phyloP scores from a whole-genome alignment of 1,140 invertebrate genomes.

The Laodelphax striatellus region DNA sequence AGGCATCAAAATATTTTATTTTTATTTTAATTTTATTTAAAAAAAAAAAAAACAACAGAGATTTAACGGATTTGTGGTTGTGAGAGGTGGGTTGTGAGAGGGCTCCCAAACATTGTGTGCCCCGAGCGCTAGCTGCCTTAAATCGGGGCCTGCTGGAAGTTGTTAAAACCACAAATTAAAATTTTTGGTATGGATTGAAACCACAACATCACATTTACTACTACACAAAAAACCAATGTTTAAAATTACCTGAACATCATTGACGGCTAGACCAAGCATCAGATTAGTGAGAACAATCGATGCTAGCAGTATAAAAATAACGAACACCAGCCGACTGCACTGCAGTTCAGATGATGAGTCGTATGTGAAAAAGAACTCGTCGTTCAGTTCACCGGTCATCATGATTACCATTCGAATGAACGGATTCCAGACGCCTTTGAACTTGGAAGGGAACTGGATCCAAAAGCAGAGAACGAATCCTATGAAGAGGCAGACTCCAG shows the following conservation, averaged over 20 bases:
- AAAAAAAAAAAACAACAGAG: too few relatives aligned
- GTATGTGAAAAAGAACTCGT: conserved; percentile 31
- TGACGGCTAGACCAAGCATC: conserved; percentile 33
- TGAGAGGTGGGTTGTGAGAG: too few relatives aligned
- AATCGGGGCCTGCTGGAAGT: too few relatives aligned
- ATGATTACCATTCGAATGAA: conserved; percentile 40
- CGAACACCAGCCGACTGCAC: conserved; percentile 22
- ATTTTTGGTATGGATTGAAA: too few relatives aligned
- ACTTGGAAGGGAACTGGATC: conserved; percentile 34
- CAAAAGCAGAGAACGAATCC: conserved; percentile 41
- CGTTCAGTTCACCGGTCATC: conserved; percentile 39
- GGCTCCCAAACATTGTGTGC: too few relatives aligned
- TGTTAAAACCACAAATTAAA: too few relatives aligned
- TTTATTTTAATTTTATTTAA: too few relatives aligned
- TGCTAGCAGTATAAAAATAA: conserved; percentile 28
- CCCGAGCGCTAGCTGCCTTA: too few relatives aligned
- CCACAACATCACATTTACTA: too few relatives aligned
- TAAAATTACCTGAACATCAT: conserved; percentile 24
- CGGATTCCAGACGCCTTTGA: conserved; percentile 31
- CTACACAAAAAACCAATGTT: too few relatives aligned
- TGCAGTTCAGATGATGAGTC: conserved; percentile 26
- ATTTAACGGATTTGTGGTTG: too few relatives aligned
- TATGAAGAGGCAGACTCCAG: conserved; percentile 38
- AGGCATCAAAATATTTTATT: too few relatives aligned
- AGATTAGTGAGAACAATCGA: conserved; percentile 33